Evolutionary conservation across 1,140 invertebrate species (phyloP), one percentile per base, ranked within the genome.

Genomic region (Aricia agestis): DNA sequence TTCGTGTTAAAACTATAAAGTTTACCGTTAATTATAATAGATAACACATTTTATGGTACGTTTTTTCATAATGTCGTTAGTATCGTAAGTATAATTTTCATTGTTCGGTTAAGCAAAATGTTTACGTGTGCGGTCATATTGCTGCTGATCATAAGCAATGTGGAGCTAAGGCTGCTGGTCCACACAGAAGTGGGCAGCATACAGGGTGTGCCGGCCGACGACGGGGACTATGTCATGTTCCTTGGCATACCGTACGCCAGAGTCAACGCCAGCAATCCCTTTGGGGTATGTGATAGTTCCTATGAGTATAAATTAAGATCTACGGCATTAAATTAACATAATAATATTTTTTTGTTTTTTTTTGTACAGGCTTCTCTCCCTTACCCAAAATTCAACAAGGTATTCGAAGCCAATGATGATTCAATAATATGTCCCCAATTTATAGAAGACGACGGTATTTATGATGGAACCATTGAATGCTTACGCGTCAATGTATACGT

Each of bases 401-500:
- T 69, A 31, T 83, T 78, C 67, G 67, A 81, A 66, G 81, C 81
- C 6, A 73, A 73, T 17, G 74, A 79, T 52, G 82, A 83, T 58
- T 75, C 75, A 6, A 71, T 70, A 6, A 70, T 75, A 15, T 78
- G 80, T 71, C 80, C 80, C 17, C 80, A 82, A 76, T n/a, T 71
- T 10, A 73, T 77, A 69, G 73, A 78, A 68, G 75, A 77, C 36
- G 68, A 57, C 1, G 71, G 74, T 0, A 67, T 65, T 11, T 70
- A 77, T 45, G 67, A 63, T 1, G 82, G 80, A 15, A 65, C 42
- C 4, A 25, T 83, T 7, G 77, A 83, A 65, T 86, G 85, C 59
- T 78, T 89, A 1, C 82, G 76, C 66, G 15, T 88, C 13, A 89
- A 88, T 58, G 76, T 89, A 3, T 86, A 81, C 66, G 82, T 82